phyloP scores from a whole-genome alignment of 1,140 invertebrate species.

The Drosophila willistoni region DNA sequence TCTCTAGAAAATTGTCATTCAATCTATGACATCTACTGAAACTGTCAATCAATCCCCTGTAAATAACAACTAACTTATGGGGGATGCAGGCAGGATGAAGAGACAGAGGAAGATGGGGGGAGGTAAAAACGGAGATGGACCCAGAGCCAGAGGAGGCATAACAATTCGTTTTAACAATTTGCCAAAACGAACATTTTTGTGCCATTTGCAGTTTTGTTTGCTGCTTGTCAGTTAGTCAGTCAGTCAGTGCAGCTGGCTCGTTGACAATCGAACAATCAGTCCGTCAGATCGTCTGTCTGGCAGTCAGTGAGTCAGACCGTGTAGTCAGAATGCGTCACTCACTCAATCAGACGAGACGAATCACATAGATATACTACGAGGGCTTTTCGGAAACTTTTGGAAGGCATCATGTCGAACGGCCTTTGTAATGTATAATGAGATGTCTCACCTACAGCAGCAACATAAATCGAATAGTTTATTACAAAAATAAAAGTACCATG shows the following conservation, averaged over 20 bases:
- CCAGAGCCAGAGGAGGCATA: slow-evolving; percentile 7
- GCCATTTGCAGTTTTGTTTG: slow-evolving; percentile 44
- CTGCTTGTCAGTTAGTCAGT: slow-evolving; percentile 45
- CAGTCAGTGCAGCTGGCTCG: slow-evolving; percentile 30
- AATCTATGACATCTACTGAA: slow-evolving; percentile 35
- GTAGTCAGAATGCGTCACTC: slow-evolving; percentile 11
- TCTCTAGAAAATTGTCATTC: slow-evolving; percentile 43
- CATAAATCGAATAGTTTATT: background rate
- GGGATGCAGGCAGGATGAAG: background rate
- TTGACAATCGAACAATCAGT: slow-evolving; percentile 10
- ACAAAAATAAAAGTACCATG: no score
- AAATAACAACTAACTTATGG: slow-evolving; percentile 53
- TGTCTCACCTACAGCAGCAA: no score
- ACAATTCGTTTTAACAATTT: slow-evolving; percentile 59
- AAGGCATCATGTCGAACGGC: background rate
- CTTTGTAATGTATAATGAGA: no score
- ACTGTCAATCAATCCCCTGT: slow-evolving; percentile 30
- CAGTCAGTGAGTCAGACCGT: slow-evolving; percentile 8
- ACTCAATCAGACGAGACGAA: slow-evolving; percentile 10
- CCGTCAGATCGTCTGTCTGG: slow-evolving; percentile 8
- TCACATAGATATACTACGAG: background rate
- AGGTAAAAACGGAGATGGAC: background rate
- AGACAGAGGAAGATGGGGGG: background rate
- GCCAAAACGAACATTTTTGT: slow-evolving; percentile 36
- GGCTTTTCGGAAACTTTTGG: background rate